These are phyloP conservation scores for Aphodius granarius DNA, from an alignment of 2,888 invertebrate genomes.

Conservation along the genomic window DNA sequence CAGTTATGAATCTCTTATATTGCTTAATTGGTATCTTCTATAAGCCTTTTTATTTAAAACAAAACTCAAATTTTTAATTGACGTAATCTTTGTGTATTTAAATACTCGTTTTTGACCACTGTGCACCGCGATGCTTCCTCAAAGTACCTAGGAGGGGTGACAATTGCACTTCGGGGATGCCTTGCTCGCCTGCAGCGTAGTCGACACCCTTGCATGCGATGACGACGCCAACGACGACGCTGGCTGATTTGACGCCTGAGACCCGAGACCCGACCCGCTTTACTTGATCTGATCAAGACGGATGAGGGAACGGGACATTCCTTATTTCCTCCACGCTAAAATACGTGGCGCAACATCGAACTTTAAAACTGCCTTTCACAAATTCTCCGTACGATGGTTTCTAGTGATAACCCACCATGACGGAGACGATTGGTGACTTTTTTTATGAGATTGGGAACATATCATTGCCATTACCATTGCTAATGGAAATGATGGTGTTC, in stretches of 20 bases:
- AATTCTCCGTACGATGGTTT: too few relatives aligned
- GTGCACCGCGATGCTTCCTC: neutral
- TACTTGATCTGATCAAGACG: constrained; percentile 23
- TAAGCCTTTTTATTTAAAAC: too few relatives aligned
- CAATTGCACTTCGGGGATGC: neutral
- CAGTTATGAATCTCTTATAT: too few relatives aligned
- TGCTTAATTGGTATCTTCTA: too few relatives aligned
- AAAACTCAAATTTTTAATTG: too few relatives aligned
- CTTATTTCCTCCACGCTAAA: neutral
- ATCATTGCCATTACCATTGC: too few relatives aligned
- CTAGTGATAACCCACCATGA: too few relatives aligned
- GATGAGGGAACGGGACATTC: constrained; percentile 10
- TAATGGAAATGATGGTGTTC: too few relatives aligned
- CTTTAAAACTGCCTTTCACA: neutral
- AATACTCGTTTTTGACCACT: too few relatives aligned
- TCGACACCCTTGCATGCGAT: neutral
- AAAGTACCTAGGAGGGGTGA: neutral
- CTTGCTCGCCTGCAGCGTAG: neutral
- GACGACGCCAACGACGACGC: neutral
- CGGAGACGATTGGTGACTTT: too few relatives aligned
- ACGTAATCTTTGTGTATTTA: too few relatives aligned
- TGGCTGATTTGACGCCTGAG: neutral
- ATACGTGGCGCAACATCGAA: neutral
- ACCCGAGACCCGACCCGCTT: neutral
- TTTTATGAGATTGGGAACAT: too few relatives aligned